phyloP scores from a whole-genome alignment of 2,888 invertebrate species.

The Branchellion lobata region DNA sequence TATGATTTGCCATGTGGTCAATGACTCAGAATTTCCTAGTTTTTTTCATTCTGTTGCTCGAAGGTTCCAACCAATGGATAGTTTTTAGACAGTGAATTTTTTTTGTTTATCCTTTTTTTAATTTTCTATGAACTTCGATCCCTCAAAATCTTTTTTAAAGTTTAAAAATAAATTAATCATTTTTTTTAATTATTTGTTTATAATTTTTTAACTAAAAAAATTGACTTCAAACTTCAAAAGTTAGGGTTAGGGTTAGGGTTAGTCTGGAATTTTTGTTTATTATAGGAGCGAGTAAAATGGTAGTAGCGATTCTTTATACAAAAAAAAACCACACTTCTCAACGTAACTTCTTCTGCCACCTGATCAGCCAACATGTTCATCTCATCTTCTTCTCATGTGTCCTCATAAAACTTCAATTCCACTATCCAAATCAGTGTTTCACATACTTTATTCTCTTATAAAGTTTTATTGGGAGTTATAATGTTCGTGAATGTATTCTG shows the following conservation, averaged over 20 bases:
- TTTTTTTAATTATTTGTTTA: not conserved
- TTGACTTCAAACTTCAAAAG: not conserved
- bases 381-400: not conserved
- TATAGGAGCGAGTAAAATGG: not conserved
- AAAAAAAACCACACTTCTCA: too few species aligned
- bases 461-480: not conserved
- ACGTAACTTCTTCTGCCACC: not conserved
- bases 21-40: too few species aligned
- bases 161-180: not conserved
- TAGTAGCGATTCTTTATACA: not conserved
- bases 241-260: not conserved
- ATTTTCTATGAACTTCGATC: not conserved
- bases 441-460: not conserved
- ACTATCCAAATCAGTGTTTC: not conserved
- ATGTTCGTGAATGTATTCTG: not conserved
- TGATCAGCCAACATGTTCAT: not conserved
- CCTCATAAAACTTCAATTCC: not conserved
- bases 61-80: not conserved
- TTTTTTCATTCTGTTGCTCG: constrained; percentile 1
- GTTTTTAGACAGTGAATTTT: not conserved
- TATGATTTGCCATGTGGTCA: too few species aligned
- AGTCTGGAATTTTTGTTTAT: not conserved
- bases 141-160: not conserved
- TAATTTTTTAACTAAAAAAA: not conserved
- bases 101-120: not conserved